These are phyloP conservation scores for Drosophila pandora DNA, from an alignment of 1,140 invertebrate species.

Conservation along the genomic window DNA sequence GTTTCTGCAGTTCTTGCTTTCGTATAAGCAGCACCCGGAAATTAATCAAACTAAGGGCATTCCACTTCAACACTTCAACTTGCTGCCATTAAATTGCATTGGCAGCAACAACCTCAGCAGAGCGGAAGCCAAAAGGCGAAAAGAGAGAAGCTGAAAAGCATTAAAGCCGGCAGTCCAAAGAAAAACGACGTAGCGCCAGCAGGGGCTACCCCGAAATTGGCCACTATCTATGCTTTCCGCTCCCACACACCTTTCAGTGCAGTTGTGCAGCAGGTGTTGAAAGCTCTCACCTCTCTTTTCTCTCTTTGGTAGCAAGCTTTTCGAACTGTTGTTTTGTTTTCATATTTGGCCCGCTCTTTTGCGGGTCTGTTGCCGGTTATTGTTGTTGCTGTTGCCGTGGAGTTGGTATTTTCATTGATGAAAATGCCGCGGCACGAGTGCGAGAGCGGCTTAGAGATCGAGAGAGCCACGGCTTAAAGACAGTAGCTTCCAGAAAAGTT, in stretches of 20 bases:
- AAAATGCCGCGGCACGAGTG: slow-evolving; percentile 50
- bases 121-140: slow-evolving; percentile 19
- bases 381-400: slow-evolving; percentile 59
- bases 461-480: slow-evolving; percentile 6
- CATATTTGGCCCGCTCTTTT: slow-evolving; percentile 24
- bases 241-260: slow-evolving; percentile 11
- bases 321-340: slow-evolving; percentile 57
- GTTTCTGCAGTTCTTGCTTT: background rate
- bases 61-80: slow-evolving; percentile 1
- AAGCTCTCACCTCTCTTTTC: slow-evolving; percentile 38
- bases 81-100: slow-evolving; percentile 1
- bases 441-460: slow-evolving; percentile 11
- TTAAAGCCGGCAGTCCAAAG: slow-evolving; percentile 1
- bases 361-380: slow-evolving; percentile 66
- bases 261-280: slow-evolving; percentile 64
- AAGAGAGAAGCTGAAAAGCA: slow-evolving; percentile 2
- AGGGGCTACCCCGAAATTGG: background rate
- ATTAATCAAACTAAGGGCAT: slow-evolving; percentile 2
- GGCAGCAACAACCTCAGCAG: slow-evolving; percentile 1
- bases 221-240: background rate
- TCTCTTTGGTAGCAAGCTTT: slow-evolving; percentile 43
- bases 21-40: background rate
- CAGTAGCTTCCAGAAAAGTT: slow-evolving; percentile 48
- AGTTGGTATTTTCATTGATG: slow-evolving; percentile 69
- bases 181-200: background rate